phyloP scores from a whole-genome alignment of 2,888 invertebrate species.

The Orgyia antiqua region DNA sequence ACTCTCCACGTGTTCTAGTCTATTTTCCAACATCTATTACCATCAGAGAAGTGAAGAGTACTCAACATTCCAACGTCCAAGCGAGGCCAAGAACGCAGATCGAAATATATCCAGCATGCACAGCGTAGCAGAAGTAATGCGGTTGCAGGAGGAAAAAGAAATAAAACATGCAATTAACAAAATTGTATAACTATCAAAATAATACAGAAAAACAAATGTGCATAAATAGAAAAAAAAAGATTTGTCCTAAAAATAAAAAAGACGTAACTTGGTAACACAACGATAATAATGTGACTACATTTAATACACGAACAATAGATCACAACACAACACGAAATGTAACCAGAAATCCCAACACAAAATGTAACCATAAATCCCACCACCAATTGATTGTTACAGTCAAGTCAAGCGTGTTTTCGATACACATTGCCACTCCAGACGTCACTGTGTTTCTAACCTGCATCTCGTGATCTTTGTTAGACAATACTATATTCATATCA shows the following conservation, averaged over 20 bases:
- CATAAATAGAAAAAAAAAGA: background rate
- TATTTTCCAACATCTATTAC: slow-evolving; percentile 79
- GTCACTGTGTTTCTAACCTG: slow-evolving; percentile 53
- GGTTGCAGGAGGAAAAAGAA: slow-evolving; percentile 42
- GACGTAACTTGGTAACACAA: background rate
- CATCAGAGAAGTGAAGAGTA: slow-evolving; percentile 32
- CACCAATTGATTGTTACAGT: slow-evolving; percentile 19
- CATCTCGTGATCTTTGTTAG: slow-evolving; percentile 44
- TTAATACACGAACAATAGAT: background rate
- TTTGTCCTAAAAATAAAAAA: background rate
- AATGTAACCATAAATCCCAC: slow-evolving; percentile 13
- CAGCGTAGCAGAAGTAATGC: slow-evolving; percentile 36
- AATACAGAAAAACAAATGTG: slow-evolving; percentile 1
- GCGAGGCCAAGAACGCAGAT: slow-evolving; percentile 25
- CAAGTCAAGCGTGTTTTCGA: slow-evolving; percentile 15
- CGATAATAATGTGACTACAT: background rate
- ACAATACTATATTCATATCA: slow-evolving; percentile 32
- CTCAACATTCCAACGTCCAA: slow-evolving; percentile 38
- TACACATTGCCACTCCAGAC: slow-evolving; percentile 18
- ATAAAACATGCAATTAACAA: slow-evolving; percentile 69
- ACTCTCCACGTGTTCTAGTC: slow-evolving; percentile 79
- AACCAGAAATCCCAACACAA: slow-evolving; percentile 1
- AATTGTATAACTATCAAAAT: slow-evolving; percentile 15
- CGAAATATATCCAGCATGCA: slow-evolving; percentile 27
- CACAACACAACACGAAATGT: background rate